phyloP scores from a whole-genome alignment of 2,797 vertebrate species.

The Helarctos malayanus region DNA sequence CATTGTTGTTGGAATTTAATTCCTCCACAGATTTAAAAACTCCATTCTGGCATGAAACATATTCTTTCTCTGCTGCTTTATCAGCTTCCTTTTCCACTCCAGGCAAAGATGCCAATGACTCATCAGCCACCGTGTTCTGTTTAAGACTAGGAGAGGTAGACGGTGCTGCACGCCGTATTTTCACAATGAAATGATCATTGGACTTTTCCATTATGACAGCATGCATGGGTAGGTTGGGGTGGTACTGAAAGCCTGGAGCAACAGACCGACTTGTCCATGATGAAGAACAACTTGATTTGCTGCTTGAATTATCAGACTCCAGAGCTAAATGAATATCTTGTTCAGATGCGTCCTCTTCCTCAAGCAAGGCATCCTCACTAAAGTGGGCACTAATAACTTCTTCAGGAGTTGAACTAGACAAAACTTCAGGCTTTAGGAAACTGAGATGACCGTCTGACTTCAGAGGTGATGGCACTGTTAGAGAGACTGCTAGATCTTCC shows the following conservation, averaged over 20 bases:
- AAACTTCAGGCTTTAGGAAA: slow-evolving; percentile 93
- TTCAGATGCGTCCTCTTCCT: slow-evolving; percentile 96
- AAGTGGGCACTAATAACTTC: slow-evolving; percentile 95
- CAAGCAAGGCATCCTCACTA: slow-evolving; percentile 95
- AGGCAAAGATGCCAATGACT: slow-evolving; percentile 61
- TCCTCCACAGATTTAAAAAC: slow-evolving; percentile 65
- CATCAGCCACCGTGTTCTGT: slow-evolving; percentile 71
- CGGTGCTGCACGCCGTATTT: slow-evolving; percentile 93
- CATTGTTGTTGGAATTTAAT: slow-evolving; percentile 20
- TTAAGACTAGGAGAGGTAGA: slow-evolving; percentile 79
- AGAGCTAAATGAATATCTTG: slow-evolving; percentile 97
- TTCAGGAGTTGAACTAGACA: slow-evolving; percentile 91
- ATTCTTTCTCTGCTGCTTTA: slow-evolving; percentile 70
- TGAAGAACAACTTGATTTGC: slow-evolving; percentile 91
- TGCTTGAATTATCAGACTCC: slow-evolving; percentile 97
- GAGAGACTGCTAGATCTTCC: slow-evolving; percentile 98
- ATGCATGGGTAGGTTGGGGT: slow-evolving; percentile 95
- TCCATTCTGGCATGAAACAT: slow-evolving; percentile 43
- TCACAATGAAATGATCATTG: slow-evolving; percentile 97
- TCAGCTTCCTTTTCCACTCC: slow-evolving; percentile 73
- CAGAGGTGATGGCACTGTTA: slow-evolving; percentile 97
- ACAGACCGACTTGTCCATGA: slow-evolving; percentile 87
- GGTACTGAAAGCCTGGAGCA: slow-evolving; percentile 92
- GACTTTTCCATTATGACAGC: slow-evolving; percentile 98
- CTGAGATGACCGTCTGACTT: slow-evolving; percentile 98